phyloP scores from a whole-genome alignment of 2,797 vertebrate genomes.

The Channa striata region DNA sequence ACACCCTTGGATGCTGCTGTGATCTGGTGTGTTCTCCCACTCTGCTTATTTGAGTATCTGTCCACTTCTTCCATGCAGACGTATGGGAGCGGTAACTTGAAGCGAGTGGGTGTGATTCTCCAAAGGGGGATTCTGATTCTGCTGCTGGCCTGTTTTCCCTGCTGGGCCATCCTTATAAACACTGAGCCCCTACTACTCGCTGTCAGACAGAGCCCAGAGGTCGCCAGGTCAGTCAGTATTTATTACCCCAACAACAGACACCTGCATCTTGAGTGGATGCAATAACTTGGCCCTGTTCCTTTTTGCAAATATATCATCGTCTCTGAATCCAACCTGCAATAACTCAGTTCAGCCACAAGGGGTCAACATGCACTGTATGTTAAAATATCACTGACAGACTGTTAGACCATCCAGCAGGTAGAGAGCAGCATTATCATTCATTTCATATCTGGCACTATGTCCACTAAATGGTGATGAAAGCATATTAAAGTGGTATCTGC shows the following conservation, averaged over 20 bases:
- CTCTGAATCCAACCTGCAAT: not conserved
- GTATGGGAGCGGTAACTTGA: slow-evolving; percentile 91
- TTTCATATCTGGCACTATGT: no score
- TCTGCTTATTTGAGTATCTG: slow-evolving; percentile 6
- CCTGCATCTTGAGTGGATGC: not conserved
- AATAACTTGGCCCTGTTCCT: not conserved
- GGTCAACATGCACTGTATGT: not conserved
- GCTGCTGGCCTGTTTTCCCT: slow-evolving; percentile 92
- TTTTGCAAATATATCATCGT: no score
- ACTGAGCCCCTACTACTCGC: slow-evolving; percentile 88
- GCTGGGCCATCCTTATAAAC: slow-evolving; percentile 94
- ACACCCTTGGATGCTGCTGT: not conserved
- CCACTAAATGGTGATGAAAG: no score
- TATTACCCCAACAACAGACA: not conserved
- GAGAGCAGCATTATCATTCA: not conserved
- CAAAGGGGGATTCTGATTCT: slow-evolving; percentile 89
- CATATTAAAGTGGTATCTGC: no score
- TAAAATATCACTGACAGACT: not conserved
- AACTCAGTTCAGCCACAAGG: not conserved
- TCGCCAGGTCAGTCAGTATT: slow-evolving; percentile 85
- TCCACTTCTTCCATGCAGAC: slow-evolving; percentile 80
- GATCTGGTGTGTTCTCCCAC: slow-evolving; percentile 13
- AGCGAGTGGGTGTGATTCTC: slow-evolving; percentile 91
- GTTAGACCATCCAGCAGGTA: not conserved
- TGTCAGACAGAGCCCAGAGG: slow-evolving; percentile 84